phyloP scores from a whole-genome alignment of 2,888 invertebrate genomes.

The Heliconius erato region DNA sequence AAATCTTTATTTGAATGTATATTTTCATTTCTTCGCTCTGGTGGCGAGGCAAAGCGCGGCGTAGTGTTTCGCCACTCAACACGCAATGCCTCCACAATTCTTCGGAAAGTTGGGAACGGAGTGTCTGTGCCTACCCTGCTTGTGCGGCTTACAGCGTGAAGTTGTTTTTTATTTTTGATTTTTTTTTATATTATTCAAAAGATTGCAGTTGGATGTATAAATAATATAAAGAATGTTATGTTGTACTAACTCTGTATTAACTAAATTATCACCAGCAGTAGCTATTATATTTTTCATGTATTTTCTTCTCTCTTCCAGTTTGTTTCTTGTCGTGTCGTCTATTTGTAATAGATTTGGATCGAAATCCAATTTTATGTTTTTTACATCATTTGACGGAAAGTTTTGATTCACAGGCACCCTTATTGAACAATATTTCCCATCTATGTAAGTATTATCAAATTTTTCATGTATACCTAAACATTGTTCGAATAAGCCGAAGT shows the following conservation, averaged over 20 bases:
- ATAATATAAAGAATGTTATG: background rate
- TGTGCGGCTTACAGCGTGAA: too few relatives aligned
- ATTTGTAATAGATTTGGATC: constrained; percentile 34
- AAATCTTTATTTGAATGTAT: too few relatives aligned
- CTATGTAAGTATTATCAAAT: constrained; percentile 58
- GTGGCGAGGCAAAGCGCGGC: too few relatives aligned
- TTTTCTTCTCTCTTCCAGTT: constrained; percentile 14
- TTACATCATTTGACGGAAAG: background rate
- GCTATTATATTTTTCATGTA: constrained; percentile 20
- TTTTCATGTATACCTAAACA: constrained; percentile 64
- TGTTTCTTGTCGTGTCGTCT: background rate
- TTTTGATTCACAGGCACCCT: constrained; percentile 57
- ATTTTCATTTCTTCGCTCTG: too few relatives aligned
- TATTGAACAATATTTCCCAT: constrained; percentile 73
- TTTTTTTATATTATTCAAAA: background rate
- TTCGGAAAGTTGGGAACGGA: too few relatives aligned
- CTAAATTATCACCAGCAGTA: constrained; percentile 14
- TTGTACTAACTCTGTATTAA: constrained; percentile 19
- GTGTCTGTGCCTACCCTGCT: too few relatives aligned
- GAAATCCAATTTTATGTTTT: background rate
- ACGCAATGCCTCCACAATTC: too few relatives aligned
- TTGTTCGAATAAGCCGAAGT: constrained; percentile 68
- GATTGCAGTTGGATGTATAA: background rate
- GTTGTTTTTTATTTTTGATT: too few relatives aligned
- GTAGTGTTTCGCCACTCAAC: too few relatives aligned